Percentiles rank a stretch among this genome's conserved stretches.
Conservation (phyloP, 2,797 vertebrate species). For the Microhierax caerulescens region DNA sequence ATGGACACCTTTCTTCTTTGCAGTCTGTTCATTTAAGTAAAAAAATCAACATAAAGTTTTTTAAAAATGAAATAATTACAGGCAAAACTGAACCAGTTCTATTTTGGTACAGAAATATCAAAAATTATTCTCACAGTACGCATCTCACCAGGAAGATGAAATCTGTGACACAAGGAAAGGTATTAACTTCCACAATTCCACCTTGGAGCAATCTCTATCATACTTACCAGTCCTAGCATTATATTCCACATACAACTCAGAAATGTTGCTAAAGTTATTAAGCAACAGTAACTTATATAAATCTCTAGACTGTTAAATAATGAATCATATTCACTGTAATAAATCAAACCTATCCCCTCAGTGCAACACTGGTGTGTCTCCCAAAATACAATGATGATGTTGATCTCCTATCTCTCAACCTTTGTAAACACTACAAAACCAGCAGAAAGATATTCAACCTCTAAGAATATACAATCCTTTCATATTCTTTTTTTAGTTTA, state of each 20-base stretch:
- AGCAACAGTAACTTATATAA: not conserved
- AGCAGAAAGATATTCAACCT: not conserved
- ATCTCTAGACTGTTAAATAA: not conserved
- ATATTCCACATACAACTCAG: not conserved
- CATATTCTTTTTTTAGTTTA: not conserved
- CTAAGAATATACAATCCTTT: not conserved
- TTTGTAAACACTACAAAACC: not conserved
- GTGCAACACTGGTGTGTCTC: not conserved
- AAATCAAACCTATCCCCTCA: conserved; percentile 5
- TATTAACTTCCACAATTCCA: not conserved
- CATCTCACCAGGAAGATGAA: not conserved
- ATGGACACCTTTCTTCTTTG: not conserved
- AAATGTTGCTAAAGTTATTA: not conserved
- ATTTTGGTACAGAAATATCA: not conserved
- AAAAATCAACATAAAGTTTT: not conserved
- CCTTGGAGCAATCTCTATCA: not conserved
- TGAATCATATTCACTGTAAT: not conserved
- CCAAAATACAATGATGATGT: not conserved
- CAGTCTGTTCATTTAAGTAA: not conserved
- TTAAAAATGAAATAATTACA: not conserved
- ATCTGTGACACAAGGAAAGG: not conserved
- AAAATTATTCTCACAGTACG: not conserved
- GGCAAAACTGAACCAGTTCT: not conserved
- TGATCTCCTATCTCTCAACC: not conserved
- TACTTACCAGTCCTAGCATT: not conserved